Evolutionary conservation across 2,888 invertebrate species (phyloP).

Genomic region (Drosophila paramelanica): DNA sequence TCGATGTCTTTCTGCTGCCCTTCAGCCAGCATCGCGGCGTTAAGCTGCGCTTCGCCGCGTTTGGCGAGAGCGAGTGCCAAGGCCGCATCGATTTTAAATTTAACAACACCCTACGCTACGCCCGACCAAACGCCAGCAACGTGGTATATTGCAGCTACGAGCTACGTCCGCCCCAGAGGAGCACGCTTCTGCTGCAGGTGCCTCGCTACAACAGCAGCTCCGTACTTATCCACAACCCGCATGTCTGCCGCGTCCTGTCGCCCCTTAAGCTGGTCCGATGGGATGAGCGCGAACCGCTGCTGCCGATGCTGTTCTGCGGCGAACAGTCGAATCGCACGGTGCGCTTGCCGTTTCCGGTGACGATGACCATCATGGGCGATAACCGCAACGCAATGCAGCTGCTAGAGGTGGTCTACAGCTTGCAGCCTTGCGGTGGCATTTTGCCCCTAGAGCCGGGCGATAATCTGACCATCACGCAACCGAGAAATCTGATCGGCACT

Average conservation of each 20-base stretch:
- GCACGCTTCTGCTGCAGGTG: conserved; percentile 69
- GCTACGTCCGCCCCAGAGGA: conserved; percentile 54
- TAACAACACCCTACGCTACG: conserved; percentile 42
- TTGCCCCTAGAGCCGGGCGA: conserved; percentile 81
- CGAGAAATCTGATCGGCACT: conserved; percentile 51
- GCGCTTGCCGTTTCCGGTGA: conserved; percentile 72
- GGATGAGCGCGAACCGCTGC: conserved; percentile 36
- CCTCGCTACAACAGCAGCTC: conserved; percentile 36
- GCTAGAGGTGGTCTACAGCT: conserved; percentile 86
- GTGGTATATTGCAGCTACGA: conserved; percentile 71
- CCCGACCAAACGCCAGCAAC: conserved; percentile 35
- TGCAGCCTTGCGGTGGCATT: conserved; percentile 89
- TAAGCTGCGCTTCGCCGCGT: conserved; percentile 89
- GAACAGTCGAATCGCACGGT: conserved; percentile 24
- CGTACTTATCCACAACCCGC: conserved; percentile 25
- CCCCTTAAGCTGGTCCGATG: conserved; percentile 65
- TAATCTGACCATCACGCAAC: conserved; percentile 82
- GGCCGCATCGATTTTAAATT: conserved; percentile 1
- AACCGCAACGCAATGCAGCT: conserved; percentile 55
- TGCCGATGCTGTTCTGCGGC: conserved; percentile 66
- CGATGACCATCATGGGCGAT: conserved; percentile 64
- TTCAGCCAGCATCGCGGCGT: conserved; percentile 88
- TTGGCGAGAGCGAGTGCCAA: conserved; percentile 85
- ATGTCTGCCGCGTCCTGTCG: conserved; percentile 41
- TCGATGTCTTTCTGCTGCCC: conserved; percentile 87